phyloP scores from a whole-genome alignment of 1,140 invertebrate species.

The Halictus rubicundus region DNA sequence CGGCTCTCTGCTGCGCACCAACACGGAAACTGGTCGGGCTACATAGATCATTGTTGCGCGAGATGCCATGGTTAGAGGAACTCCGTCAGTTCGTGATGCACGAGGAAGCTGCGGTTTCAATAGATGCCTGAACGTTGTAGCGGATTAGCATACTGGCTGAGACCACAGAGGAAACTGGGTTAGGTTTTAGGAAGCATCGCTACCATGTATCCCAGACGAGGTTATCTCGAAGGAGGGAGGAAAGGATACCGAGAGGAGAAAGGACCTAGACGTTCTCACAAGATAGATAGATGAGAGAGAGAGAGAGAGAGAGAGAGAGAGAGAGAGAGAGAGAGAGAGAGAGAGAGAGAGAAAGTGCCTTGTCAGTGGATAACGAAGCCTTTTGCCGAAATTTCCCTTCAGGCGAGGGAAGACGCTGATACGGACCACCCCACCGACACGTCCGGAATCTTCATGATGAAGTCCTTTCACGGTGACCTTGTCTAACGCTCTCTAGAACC shows the following conservation, averaged over 20 bases:
- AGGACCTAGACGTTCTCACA: too few species aligned
- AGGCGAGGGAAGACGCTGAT: conserved; percentile 14
- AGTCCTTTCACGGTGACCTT: conserved; percentile 23
- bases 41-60: conserved; percentile 74
- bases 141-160: conserved; percentile 69
- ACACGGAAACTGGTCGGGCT: conserved; percentile 67
- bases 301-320: not conserved
- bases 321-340: not conserved
- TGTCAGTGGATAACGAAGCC: conserved; percentile 61
- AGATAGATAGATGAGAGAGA: not conserved
- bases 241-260: not conserved
- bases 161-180: conserved; percentile 65
- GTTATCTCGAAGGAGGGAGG: conserved; percentile 10
- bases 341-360: conserved; percentile 5
- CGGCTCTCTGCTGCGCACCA: conserved; percentile 62
- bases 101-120: conserved; percentile 69
- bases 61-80: conserved; percentile 64
- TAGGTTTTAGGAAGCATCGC: conserved; percentile 59
- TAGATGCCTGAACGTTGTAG: conserved; percentile 65
- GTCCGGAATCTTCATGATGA: conserved; percentile 27
- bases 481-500: not conserved
- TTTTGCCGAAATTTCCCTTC: conserved; percentile 50
- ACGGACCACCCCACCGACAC: conserved; percentile 10
- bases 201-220: conserved; percentile 31
- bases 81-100: conserved; percentile 54